Evolutionary conservation across 2,888 invertebrate genomes (phyloP), one percentile per base, ranked within the genome.

Genomic region (Phortica okadai): DNA sequence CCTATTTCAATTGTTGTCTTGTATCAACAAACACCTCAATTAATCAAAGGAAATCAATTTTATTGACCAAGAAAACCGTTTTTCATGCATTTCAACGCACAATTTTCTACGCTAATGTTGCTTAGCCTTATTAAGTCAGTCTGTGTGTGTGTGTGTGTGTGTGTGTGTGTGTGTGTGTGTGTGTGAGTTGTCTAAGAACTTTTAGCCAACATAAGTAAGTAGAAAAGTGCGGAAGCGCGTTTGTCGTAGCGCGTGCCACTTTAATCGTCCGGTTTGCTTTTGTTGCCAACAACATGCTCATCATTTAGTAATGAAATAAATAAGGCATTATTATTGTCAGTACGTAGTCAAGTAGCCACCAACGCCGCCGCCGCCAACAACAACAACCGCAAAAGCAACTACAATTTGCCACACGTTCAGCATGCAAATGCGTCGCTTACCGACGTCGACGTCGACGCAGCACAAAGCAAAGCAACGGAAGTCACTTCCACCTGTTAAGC

Each of bases 211-310:
- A 14, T 11, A 25, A 50, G n/a, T 3, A n/a, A 50, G 16, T 25
- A 59, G 25, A 59, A 14, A 75, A 64, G 56, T 45, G 56, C 76
- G 76, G 76, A 76, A 76, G 73, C 54, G 33, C 41, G 56, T 73
- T 72, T 66, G 11, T n/a, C 64, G 54, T 10, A 66, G 76, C 75
- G 59, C 73, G 73, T 76, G 72, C 76, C 73, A 66, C 62, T 70
- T 72, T 69, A 70, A 69, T 10, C 62, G 21, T 62, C 25, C n/a
- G 25, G 41, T 33, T 33, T 33, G 14, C 64, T 64, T 64, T 14
- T 25, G 11, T 14, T 69, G 11, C 45, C 21, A 69, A 41, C 16
- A 10, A 50, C 44, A 45, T 54, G 21, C 3, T 54, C 70, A 25
- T 11, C 64, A 33, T 59, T 59, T 59, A 7, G 4, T 64, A 33